Percentiles rank a stretch among this genome's conserved stretches.
phyloP scores from a whole-genome alignment of 2,797 vertebrate species.

The Sebastes itinus region DNA sequence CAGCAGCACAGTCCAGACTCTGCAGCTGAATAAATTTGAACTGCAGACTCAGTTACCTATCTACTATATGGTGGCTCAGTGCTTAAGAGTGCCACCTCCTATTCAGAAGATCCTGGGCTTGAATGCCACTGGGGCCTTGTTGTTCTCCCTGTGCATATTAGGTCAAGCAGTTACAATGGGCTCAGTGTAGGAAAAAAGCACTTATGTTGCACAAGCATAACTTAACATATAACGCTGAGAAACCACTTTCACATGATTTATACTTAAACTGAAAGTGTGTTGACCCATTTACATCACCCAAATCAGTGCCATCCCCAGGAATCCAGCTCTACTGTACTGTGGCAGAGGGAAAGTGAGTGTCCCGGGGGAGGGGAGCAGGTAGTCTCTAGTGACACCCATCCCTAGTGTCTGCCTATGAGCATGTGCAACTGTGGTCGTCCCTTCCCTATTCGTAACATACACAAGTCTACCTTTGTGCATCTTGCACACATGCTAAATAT shows the following conservation, averaged over 20 bases:
- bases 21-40: not conserved
- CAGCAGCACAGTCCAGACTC: not conserved
- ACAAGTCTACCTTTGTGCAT: not conserved
- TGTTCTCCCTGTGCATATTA: not conserved
- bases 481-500: slow-evolving; percentile 13
- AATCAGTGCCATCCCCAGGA: not conserved
- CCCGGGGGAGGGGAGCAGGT: not conserved
- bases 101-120: not conserved
- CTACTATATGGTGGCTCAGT: not conserved
- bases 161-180: not conserved
- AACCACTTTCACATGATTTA: not conserved
- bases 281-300: not conserved
- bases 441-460: not conserved
- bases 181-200: not conserved
- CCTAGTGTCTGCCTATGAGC: not conserved
- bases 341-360: not conserved
- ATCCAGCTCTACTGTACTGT: not conserved
- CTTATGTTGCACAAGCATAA: not conserved
- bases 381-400: not conserved
- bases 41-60: not conserved
- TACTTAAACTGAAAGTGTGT: not conserved
- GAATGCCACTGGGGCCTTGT: not conserved
- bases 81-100: not conserved
- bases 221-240: not conserved
- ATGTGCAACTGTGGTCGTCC: not conserved